phyloP scores from a whole-genome alignment of 2,797 vertebrate genomes.

The Coregonus ussuriensis region DNA sequence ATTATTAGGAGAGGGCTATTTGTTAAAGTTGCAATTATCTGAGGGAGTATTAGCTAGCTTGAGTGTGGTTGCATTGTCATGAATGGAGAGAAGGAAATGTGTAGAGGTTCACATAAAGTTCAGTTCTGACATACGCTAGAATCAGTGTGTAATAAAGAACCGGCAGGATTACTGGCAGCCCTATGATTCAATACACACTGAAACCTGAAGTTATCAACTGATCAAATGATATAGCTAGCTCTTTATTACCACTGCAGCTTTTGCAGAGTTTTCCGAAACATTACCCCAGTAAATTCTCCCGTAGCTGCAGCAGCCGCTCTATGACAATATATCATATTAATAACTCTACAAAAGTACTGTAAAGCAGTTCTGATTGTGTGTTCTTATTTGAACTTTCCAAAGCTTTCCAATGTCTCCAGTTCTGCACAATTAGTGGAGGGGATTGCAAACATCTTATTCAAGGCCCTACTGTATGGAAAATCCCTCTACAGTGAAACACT shows the following conservation, averaged over 20 bases:
- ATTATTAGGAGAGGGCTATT: slow-evolving; percentile 32
- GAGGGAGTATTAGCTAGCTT: slow-evolving; percentile 48
- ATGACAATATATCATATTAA: neutral
- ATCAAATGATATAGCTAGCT: neutral
- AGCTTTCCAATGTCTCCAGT: no score
- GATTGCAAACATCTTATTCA: no score
- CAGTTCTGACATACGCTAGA: slow-evolving; percentile 45
- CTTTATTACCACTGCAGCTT: neutral
- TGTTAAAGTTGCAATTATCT: slow-evolving; percentile 45
- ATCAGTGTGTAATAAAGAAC: slow-evolving; percentile 37
- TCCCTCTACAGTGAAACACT: no score
- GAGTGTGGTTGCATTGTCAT: slow-evolving; percentile 44
- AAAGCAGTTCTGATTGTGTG: no score
- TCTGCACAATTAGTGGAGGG: no score
- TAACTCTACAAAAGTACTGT: no score
- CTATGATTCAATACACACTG: slow-evolving; percentile 11
- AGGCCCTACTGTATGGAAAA: no score
- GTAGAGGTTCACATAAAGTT: slow-evolving; percentile 61
- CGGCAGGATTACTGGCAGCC: slow-evolving; percentile 46
- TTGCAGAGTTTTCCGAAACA: no score
- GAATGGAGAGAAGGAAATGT: slow-evolving; percentile 45
- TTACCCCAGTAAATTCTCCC: no score
- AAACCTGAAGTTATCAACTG: slow-evolving; percentile 42
- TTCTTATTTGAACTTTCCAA: no score
- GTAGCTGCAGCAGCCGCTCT: no score